Base-by-base conservation (phyloP, 92 coral and sea anemone genomes). In the Diadumene lineata region DNA sequence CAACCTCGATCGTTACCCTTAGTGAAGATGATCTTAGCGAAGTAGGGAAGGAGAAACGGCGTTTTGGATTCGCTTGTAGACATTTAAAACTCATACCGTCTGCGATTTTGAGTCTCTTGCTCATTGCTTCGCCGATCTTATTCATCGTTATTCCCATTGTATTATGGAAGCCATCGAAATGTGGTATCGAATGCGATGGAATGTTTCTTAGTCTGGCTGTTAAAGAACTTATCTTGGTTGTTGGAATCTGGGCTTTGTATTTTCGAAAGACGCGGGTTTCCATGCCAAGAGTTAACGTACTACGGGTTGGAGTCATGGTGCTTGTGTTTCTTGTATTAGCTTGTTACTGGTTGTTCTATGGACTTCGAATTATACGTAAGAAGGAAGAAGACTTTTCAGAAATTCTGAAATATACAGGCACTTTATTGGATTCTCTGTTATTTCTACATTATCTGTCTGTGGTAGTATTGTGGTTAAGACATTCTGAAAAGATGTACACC, bases 211-310 rank as follows among this genome's bases (percentile, higher is more conserved):
- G 98, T 71, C 86, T 94, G 60, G 87, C 97, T 56, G 91, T 94
- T 46, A 92, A 92, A 69, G 98, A 94, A 56, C 81, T 94, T 11
- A 74, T 94, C 63, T 68, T 94, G 30, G 71, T 89, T 31, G 88
- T 88, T 33, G 98, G 96, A 25, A 94, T 94, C 22, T 94, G 98
- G 98, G 98, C 97, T 31, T 81, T 94, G 81, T 94, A 92, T 84
- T 94, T 93, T 83, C 94, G 97, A 43, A 92, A 62, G 74, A 85
- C 97, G 31, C 97, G 98, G 62, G 93, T 86, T 25, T 73, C 87
- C 1, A 78, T 94, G 82, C 98, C 98, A 16, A 83, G 98, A 69
- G 89, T 94, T 56, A 88, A 88, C 88, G 91, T 90, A 34, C 83
- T 94, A 51, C 90, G 93, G 56, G 84, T 93, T 28, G 97, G 89